Evolutionary conservation across 2,797 vertebrate genomes (phyloP).

Genomic region (Syncerus caffer): DNA sequence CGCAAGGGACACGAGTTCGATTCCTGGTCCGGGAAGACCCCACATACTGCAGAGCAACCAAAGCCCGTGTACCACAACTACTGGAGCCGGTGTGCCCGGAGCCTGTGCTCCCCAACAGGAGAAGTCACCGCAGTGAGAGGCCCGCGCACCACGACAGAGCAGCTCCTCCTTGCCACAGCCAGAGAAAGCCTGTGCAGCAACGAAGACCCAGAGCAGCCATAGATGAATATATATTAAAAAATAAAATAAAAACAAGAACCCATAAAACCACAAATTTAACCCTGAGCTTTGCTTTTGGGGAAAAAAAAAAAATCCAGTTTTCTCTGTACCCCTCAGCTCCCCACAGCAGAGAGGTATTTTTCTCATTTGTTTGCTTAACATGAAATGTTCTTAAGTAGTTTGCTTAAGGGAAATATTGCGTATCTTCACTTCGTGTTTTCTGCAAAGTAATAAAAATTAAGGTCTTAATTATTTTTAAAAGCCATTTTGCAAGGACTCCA

Average conservation of each 20-base stretch:
- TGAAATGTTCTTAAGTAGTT: background rate
- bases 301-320: background rate
- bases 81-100: accelerated
- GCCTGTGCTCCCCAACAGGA: background rate
- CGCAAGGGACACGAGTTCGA: background rate
- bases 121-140: background rate
- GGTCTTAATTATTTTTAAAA: background rate
- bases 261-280: constrained; percentile 49
- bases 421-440: background rate
- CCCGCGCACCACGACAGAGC: accelerated
- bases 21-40: background rate
- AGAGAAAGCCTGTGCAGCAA: background rate
- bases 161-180: background rate
- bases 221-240: background rate
- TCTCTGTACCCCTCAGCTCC: accelerated
- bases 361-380: constrained; percentile 9
- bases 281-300: background rate
- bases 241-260: constrained; percentile 29
- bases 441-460: background rate
- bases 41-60: background rate
- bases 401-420: background rate
- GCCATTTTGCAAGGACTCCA: background rate
- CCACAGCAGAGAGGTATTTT: background rate
- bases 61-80: accelerated
- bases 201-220: background rate